Percentiles rank a stretch among this genome's conserved stretches.
These are phyloP conservation scores for Maniola jurtina DNA, from an alignment of 1,140 invertebrate species.

Conservation along the genomic window DNA sequence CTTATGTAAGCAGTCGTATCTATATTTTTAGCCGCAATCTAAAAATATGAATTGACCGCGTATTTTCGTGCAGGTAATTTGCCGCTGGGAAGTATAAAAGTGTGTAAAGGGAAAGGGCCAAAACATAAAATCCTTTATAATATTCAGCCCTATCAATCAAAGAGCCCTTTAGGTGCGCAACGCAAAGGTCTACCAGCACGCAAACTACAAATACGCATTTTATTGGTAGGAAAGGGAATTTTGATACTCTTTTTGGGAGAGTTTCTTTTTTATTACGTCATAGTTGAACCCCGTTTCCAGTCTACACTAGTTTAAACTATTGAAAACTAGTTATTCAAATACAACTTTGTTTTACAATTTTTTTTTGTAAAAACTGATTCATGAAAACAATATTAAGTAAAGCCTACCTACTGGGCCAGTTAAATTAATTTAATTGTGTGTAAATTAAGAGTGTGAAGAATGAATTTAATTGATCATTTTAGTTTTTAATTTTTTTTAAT, in stretches of 20 bases:
- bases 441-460: too few relatives aligned
- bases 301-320: too few relatives aligned
- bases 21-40: neutral
- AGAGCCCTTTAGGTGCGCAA: neutral
- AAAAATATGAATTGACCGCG: neutral
- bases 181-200: conserved; percentile 2
- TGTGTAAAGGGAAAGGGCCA: conserved; percentile 1
- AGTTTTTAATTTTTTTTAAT: too few relatives aligned
- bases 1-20: neutral
- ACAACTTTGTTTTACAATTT: too few relatives aligned
- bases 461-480: too few relatives aligned
- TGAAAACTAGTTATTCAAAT: too few relatives aligned
- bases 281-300: too few relatives aligned
- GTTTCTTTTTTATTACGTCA: too few relatives aligned
- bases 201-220: conserved; percentile 4
- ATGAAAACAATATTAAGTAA: too few relatives aligned
- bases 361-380: too few relatives aligned
- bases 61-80: conserved; percentile 9
- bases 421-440: too few relatives aligned
- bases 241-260: neutral
- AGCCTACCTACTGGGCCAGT: too few relatives aligned
- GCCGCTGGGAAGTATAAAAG: neutral
- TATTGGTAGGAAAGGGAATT: neutral
- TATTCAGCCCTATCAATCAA: conserved; percentile 12
- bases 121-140: conserved; percentile 5